These are phyloP conservation scores for Diarsia brunnea DNA, from an alignment of 2,888 invertebrate species.

Conservation along the genomic window DNA sequence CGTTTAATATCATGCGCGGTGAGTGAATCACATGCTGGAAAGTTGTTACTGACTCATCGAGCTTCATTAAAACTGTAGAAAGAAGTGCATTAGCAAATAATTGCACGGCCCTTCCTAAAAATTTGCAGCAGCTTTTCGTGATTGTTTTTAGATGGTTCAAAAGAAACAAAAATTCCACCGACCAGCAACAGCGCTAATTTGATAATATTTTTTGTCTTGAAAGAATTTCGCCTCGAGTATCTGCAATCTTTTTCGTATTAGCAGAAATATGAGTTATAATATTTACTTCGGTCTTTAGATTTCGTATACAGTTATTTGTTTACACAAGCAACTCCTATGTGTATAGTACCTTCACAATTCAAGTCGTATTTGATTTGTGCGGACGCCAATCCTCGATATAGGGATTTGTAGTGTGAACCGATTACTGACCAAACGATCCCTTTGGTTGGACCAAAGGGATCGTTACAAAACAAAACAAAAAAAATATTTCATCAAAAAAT, in stretches of 20 bases:
- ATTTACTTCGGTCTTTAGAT: slow-evolving; percentile 25
- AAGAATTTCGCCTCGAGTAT: slow-evolving; percentile 17
- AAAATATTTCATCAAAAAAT: slow-evolving; percentile 56
- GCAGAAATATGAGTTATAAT: slow-evolving; percentile 18
- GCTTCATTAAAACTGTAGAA: slow-evolving; percentile 33
- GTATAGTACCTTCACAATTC: slow-evolving; percentile 19
- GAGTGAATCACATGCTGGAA: slow-evolving; percentile 23
- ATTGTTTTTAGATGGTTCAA: slow-evolving; percentile 54
- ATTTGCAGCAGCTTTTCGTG: slow-evolving; percentile 31
- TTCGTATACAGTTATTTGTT: slow-evolving; percentile 26
- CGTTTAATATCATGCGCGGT: slow-evolving; percentile 29
- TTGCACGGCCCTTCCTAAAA: slow-evolving; percentile 41
- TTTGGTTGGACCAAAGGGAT: slow-evolving; percentile 24
- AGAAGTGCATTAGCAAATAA: slow-evolving; percentile 63
- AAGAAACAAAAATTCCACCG: slow-evolving; percentile 22
- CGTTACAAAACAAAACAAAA: slow-evolving; percentile 47
- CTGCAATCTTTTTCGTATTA: slow-evolving; percentile 41
- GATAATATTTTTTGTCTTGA: slow-evolving; percentile 43
- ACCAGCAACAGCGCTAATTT: slow-evolving; percentile 34
- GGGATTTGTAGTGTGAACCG: slow-evolving; percentile 51
- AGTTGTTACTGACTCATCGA: slow-evolving; percentile 53
- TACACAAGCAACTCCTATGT: slow-evolving; percentile 11
- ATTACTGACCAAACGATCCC: slow-evolving; percentile 54
- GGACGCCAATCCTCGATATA: slow-evolving; percentile 53
- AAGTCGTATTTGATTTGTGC: slow-evolving; percentile 56